Evolutionary conservation across 2,113 vertebrate species (phyloP).

Genomic region (Myotis yumanensis): DNA sequence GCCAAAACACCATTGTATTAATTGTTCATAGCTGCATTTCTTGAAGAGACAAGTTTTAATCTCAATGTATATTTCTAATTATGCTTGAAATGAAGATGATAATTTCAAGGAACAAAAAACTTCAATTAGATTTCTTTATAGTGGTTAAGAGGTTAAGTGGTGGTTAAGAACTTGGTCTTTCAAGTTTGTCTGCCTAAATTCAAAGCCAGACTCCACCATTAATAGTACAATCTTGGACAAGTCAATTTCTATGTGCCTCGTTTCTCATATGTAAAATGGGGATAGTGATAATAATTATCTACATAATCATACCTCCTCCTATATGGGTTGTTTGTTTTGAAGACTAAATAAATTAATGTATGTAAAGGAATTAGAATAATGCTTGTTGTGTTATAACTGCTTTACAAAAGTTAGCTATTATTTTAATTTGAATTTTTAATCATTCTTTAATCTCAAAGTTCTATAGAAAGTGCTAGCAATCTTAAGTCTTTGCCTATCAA

Average conservation of each 20-base stretch:
- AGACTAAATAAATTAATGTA: constrained; percentile 14
- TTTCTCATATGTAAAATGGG: constrained; percentile 15
- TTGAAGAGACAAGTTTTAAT: constrained; percentile 20
- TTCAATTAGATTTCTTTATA: background rate
- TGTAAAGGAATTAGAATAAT: constrained; percentile 29
- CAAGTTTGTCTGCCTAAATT: constrained; percentile 8
- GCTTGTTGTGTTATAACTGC: background rate
- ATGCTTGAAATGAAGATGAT: background rate
- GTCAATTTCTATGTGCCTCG: background rate
- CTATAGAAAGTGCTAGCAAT: background rate
- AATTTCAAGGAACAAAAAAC: background rate
- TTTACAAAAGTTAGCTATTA: constrained; percentile 31
- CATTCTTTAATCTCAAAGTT: constrained; percentile 34
- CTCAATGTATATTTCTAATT: constrained; percentile 43
- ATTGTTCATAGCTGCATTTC: background rate
- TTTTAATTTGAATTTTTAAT: constrained; percentile 49
- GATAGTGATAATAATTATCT: background rate
- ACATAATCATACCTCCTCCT: background rate
- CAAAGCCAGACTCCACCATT: background rate
- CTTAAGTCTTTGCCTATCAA: constrained; percentile 20
- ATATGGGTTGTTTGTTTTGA: constrained; percentile 9
- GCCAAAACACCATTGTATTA: constrained; percentile 41
- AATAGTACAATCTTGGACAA: background rate
- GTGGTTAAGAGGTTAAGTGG: background rate
- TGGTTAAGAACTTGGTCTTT: constrained; percentile 11